Conservation (phyloP, 2,888 invertebrate species). For the Balanococcus diminutus region DNA sequence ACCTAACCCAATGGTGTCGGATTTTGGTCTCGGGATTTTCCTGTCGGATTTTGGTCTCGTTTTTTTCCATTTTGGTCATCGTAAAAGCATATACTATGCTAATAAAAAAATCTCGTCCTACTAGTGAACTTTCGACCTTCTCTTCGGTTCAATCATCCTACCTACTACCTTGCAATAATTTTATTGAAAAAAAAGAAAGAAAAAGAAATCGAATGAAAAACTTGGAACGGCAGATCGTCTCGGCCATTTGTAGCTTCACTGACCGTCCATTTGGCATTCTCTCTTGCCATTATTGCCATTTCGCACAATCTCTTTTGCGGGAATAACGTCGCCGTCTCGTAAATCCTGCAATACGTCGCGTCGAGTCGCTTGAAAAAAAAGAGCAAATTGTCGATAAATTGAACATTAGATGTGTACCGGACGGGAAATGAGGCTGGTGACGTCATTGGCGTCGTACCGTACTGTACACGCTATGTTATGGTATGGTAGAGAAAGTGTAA, state of each 20-base stretch:
- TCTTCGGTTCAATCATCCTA: too few species aligned
- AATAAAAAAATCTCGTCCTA: too few species aligned
- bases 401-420: neutral
- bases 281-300: neutral
- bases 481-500: conserved; percentile 20
- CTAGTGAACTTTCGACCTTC: too few species aligned
- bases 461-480: neutral
- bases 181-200: neutral
- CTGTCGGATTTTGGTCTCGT: too few species aligned
- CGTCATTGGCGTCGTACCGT: neutral
- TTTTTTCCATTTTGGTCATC: too few species aligned
- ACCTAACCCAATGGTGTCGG: too few species aligned
- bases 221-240: neutral
- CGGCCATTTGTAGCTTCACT: neutral
- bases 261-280: neutral
- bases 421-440: neutral
- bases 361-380: neutral
- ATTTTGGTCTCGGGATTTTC: too few species aligned
- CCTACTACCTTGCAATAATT: too few species aligned
- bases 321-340: too few species aligned
- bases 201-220: neutral
- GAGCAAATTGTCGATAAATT: neutral
- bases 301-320: neutral
- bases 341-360: neutral
- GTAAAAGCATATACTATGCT: too few species aligned